These are phyloP conservation scores for Aricia agestis DNA, from an alignment of 1,140 invertebrate species.

Conservation along the genomic window DNA sequence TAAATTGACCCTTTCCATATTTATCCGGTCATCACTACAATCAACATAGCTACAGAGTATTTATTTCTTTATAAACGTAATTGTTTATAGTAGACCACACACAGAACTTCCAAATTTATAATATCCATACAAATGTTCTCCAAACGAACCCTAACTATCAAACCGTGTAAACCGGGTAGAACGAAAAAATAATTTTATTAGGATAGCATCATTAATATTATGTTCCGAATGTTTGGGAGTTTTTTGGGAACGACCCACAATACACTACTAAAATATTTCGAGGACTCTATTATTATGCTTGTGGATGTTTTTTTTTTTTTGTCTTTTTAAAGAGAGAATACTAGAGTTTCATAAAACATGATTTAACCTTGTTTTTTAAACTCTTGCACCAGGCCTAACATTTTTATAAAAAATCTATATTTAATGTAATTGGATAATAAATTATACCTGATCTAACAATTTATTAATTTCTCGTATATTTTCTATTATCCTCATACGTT, in stretches of 20 bases:
- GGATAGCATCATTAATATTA: not conserved
- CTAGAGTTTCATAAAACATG: too few relatives aligned
- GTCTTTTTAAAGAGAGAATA: too few relatives aligned
- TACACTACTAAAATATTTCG: not conserved
- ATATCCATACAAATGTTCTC: not conserved
- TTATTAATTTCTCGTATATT: not conserved
- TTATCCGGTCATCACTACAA: too few relatives aligned
- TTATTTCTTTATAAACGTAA: not conserved
- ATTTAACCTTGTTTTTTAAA: too few relatives aligned
- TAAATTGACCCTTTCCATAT: too few relatives aligned
- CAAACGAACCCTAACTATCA: not conserved
- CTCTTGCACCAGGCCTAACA: too few relatives aligned
- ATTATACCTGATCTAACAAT: not conserved
- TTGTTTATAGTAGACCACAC: not conserved
- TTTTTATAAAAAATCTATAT: too few relatives aligned
- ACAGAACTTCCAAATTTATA: not conserved
- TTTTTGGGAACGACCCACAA: not conserved
- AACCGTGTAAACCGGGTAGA: not conserved
- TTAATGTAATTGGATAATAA: not conserved
- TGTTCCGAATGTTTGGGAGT: not conserved
- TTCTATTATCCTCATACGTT: not conserved
- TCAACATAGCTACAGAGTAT: too few relatives aligned
- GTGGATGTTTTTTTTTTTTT: too few relatives aligned
- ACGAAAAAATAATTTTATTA: slow-evolving; percentile 14
- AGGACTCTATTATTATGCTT: too few relatives aligned